A percentile compares a stretch with the other conserved stretches of the same genome.
These are phyloP conservation scores for Drosophila mayri DNA, from an alignment of 1,140 invertebrate species.

Conservation along the genomic window DNA sequence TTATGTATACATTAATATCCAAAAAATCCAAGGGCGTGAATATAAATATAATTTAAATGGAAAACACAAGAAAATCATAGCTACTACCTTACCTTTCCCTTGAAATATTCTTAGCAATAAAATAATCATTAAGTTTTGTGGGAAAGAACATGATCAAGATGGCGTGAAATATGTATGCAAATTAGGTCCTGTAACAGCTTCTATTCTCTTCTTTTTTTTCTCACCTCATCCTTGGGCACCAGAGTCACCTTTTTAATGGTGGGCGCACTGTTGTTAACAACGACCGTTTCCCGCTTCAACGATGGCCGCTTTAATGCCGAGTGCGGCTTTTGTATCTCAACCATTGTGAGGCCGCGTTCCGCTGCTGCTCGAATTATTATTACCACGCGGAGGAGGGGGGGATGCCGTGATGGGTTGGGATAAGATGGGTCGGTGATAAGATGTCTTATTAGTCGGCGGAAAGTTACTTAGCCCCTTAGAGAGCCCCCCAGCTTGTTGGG, in stretches of 20 bases:
- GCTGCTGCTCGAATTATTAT: conserved; percentile 29
- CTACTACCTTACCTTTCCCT: background rate
- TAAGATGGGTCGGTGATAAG: conserved; percentile 25
- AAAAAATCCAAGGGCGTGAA: background rate
- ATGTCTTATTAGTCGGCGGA: conserved; percentile 59
- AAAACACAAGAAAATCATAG: background rate
- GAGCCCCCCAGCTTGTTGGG: background rate
- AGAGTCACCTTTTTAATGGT: conserved; percentile 83
- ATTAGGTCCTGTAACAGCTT: conserved; percentile 7
- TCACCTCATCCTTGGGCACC: conserved; percentile 84
- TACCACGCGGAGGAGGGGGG: background rate
- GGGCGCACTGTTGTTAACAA: conserved; percentile 83
- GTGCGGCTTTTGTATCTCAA: conserved; percentile 84
- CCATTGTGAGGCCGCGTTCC: conserved; percentile 52
- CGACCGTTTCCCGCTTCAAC: conserved; percentile 83
- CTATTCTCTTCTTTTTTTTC: background rate
- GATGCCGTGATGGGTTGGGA: background rate
- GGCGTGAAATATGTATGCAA: conserved; percentile 20
- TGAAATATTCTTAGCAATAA: background rate
- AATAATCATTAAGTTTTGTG: conserved; percentile 3
- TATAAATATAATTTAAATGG: background rate
- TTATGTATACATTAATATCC: background rate
- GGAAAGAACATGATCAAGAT: background rate
- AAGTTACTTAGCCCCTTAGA: conserved; percentile 36
- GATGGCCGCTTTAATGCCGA: conserved; percentile 80